These are phyloP conservation scores for Bruchidius siliquastri DNA, from an alignment of 2,888 invertebrate genomes.

Conservation along the genomic window DNA sequence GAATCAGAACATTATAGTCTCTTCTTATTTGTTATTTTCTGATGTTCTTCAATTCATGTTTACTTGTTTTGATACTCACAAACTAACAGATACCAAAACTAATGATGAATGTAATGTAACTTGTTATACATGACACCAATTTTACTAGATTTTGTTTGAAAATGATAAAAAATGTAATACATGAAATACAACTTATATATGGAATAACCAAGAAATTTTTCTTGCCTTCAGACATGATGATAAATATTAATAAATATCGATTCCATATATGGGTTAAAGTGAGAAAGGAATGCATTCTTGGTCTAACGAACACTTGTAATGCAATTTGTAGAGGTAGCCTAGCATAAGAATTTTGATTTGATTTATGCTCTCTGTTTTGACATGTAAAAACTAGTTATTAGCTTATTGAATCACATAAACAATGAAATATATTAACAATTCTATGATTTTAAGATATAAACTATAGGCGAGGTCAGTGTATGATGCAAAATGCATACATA, in stretches of 20 bases:
- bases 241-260: not conserved
- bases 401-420: not conserved
- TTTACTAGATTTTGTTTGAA: too few relatives aligned
- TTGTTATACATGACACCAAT: too few relatives aligned
- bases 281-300: not conserved
- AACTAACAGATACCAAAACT: too few relatives aligned
- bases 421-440: not conserved
- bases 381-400: not conserved
- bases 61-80: too few relatives aligned
- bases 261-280: not conserved
- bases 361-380: not conserved
- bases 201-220: too few relatives aligned
- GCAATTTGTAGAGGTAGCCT: not conserved
- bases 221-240: too few relatives aligned
- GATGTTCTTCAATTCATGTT: too few relatives aligned
- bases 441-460: not conserved
- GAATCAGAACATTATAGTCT: too few relatives aligned
- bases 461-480: not conserved
- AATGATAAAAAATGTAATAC: too few relatives aligned
- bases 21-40: too few relatives aligned
- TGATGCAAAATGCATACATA: not conserved
- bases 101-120: too few relatives aligned
- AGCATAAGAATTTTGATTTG: not conserved
- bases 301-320: not conserved
- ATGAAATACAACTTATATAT: too few relatives aligned